Evolutionary conservation across 2,113 vertebrate genomes (phyloP), one percentile per base, ranked within the genome.

Genomic region (Hippocampus barbouri): DNA sequence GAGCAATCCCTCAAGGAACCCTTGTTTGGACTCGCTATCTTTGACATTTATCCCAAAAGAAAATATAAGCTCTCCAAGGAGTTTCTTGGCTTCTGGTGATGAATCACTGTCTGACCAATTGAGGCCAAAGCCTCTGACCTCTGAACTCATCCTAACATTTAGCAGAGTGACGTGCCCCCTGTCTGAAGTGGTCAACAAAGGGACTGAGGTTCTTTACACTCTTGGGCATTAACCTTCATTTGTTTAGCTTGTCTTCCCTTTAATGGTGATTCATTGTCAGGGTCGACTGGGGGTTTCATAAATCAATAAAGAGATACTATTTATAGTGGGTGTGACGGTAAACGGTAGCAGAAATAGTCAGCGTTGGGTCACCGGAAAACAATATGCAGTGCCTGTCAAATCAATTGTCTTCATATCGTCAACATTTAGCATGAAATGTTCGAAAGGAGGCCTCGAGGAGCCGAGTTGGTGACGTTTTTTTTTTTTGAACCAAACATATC

Each of bases 31-130:
- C 25, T 61, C 38, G 7, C 21, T 9, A 45, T 67, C 49, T 7
- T 21, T 68, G 57, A 67, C 38, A n/a, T 40, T 16, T 67, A 2
- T 51, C 21, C 66, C 41, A n/a, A 40, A 25, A 0, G 1, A 62
- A 38, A 69, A 67, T n/a, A 51, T 30, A 11, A 30, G 23, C 51
- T 40, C 23, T 51, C 23, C 40, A 54, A 49, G 30, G 49, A 25
- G 54, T 12, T 57, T 4, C 20, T 1, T 9, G n/a, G 69, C 51
- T 69, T 76, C 2, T 61, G 54, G 30, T 68, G 66, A 83, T 10
- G 20, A n/a, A 54, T 91, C 86, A 86, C 70, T 85, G 86, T 85
- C 82, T 81, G 73, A 83, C 79, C 81, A 70, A 47, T 86, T 87
- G 86, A 86, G 57, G 54, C 64, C 54, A 27, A 76, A 85, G 65